These are phyloP conservation scores for Zaprionus africanus DNA, from an alignment of 1,140 invertebrate genomes.

Conservation along the genomic window DNA sequence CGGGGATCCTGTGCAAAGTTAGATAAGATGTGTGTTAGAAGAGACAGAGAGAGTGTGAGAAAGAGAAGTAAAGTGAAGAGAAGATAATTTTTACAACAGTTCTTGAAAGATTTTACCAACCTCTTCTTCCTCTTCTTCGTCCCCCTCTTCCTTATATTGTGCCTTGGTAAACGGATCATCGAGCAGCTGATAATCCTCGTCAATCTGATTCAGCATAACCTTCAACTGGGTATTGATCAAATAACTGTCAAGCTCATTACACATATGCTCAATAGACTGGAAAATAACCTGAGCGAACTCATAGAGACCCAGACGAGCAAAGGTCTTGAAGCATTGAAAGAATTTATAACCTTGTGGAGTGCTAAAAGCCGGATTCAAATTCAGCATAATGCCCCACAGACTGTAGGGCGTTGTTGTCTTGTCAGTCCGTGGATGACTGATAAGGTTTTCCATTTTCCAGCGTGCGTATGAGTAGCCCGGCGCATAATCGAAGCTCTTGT, in stretches of 20 bases:
- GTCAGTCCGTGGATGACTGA: background rate
- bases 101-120: too few relatives aligned
- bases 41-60: background rate
- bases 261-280: slow-evolving; percentile 28
- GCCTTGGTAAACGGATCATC: background rate
- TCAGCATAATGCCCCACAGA: slow-evolving; percentile 40
- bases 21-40: background rate
- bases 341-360: slow-evolving; percentile 14
- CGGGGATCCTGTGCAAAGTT: background rate
- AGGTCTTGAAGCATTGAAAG: slow-evolving; percentile 48
- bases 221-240: slow-evolving; percentile 52
- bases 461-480: slow-evolving; percentile 57
- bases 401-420: slow-evolving; percentile 23
- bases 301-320: slow-evolving; percentile 59
- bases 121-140: too few relatives aligned
- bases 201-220: slow-evolving; percentile 44
- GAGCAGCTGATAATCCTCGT: slow-evolving; percentile 9
- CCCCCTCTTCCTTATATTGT: too few relatives aligned
- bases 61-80: too few relatives aligned
- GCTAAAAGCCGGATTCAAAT: slow-evolving; percentile 9
- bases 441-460: slow-evolving; percentile 46
- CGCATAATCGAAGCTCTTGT: slow-evolving; percentile 55
- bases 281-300: slow-evolving; percentile 67
- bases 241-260: slow-evolving; percentile 52
- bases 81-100: too few relatives aligned